Conservation (phyloP, 2,888 invertebrate species). For the Cryptocheilus praepositus region DNA sequence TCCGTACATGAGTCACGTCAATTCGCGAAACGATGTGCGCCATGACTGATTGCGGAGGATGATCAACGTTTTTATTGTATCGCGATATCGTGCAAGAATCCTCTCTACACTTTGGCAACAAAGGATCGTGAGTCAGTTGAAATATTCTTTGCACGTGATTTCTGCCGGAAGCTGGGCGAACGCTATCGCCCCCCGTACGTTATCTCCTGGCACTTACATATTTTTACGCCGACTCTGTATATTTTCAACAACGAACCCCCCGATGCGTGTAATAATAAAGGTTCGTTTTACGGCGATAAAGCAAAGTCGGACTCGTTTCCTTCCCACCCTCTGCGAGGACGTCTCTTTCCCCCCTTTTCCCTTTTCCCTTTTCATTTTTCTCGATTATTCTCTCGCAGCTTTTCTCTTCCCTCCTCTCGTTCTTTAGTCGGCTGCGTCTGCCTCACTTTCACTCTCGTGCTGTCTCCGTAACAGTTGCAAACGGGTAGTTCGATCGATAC, state of each 20-base stretch:
- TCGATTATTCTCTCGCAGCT: neutral
- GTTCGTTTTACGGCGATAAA: constrained; percentile 54
- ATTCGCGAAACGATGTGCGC: too few relatives aligned
- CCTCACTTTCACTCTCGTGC: constrained; percentile 25
- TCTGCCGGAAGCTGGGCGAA: constrained; percentile 30
- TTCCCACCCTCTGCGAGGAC: constrained; percentile 1
- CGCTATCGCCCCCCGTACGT: constrained; percentile 15
- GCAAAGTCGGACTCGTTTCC: constrained; percentile 30
- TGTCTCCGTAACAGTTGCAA: constrained; percentile 1
- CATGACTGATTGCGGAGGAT: too few relatives aligned
- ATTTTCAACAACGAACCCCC: constrained; percentile 29
- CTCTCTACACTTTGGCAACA: too few relatives aligned
- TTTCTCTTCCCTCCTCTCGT: neutral
- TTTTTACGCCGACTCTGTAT: constrained; percentile 45
- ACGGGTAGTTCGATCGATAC: constrained; percentile 28
- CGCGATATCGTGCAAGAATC: too few relatives aligned
- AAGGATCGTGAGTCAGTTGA: neutral
- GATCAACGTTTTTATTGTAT: too few relatives aligned
- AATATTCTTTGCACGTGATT: constrained; percentile 19
- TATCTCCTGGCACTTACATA: constrained; percentile 34
- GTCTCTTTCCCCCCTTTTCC: neutral
- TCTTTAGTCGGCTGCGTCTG: constrained; percentile 6
- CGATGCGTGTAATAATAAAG: constrained; percentile 55
- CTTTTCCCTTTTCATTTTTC: neutral
- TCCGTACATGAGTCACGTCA: too few relatives aligned